Evolutionary conservation across 2,888 invertebrate species (phyloP), one percentile per base, ranked within the genome.

Genomic region (Cheilosia impressa): DNA sequence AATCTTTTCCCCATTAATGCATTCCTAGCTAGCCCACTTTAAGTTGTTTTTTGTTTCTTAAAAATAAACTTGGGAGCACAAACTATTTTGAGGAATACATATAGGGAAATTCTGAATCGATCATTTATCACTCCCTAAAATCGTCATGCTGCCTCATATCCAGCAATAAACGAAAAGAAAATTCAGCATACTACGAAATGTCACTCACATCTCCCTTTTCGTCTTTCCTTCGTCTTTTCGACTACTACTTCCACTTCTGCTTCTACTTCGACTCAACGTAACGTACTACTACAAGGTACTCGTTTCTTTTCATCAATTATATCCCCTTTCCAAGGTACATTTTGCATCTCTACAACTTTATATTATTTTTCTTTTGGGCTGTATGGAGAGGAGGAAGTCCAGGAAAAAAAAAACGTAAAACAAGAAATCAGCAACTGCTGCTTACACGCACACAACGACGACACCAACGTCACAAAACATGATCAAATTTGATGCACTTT

Each of bases 141-240:
- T 10, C 4, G 7, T 13, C 15, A 27, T 22, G 13, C 52, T 52
- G 5, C 22, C 9, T 41, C 38, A 15, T 22, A 68, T 27, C 57
- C 45, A 57, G 47, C 52, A 60, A 53, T 31, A 5, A 43, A 65
- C 5, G 31, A 41, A 45, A 79, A 52, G 34, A 60, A 10, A 62
- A 81, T 76, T 81, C 76, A 58, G 76, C 76, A 31, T 27, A 72
- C 52, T 60, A 72, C 53, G 69, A 77, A 69, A 77, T 77, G 69
- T 77, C 77, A 77, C 47, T 69, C 77, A 10, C 45, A 38, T 47
- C 55, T 53, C 57, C 69, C 58, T 65, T 75, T 53, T 27, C 58
- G 38, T 31, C 19, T 31, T 17, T 65, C 9, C 4, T 43, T 66
- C 45, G 17, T 50, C 27, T n/a, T 13, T 17, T 19, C 27, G n/a